Base-by-base conservation (phyloP, 2,888 invertebrate species). In the Caenorhabditis sinica region DNA sequence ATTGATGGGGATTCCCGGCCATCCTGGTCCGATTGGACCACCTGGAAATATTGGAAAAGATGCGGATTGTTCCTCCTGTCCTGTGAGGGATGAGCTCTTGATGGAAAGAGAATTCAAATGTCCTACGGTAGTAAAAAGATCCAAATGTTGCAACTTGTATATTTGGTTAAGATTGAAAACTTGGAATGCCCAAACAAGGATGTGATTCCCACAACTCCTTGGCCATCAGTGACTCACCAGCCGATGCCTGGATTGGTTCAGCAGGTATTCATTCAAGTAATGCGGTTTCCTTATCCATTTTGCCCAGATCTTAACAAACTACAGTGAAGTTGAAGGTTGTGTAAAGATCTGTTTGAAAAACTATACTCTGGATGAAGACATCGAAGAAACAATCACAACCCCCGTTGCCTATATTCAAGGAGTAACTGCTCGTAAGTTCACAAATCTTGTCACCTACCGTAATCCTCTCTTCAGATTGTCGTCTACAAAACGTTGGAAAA, bases 401-500 rank as follows among this genome's bases (percentile, higher is more conserved):
- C 92, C 91, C 33, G 85, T 89, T 28, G 90, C 92, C 8, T 93
- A 92, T 83, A 92, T 93, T 45, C 90, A 92, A 82, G 93, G 92
- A 61, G 92, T 90, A 23, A 92, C 92, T 6, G 92, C 92, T 40
- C 92, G 92, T 92, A 40, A 74, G 79, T 51, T 4, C 1, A 17
- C 33, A 9, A 36, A 36, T 13, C 40, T 13, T 40, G 13, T 11
- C 13, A 2, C 9, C 13, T 40, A 40, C 40, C 40, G 8, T 40
- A 40, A 11, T 13, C 13, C 40, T 40, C 13, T 40, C 40, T 40
- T 49, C 90, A 93, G 93, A 93, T 87, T 93, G 93, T 85, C 90
- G 90, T 63, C 90, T 94, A 75, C 92, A 93, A 74, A 88, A 87
- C 49, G 90, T 94, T 23, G 93, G 94, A 15, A 94, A 93, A 82